A percentile compares a stretch with the other conserved stretches of the same genome.
Evolutionary conservation across 2,888 invertebrate species (phyloP).

Genomic region (Diplolepis rosae): DNA sequence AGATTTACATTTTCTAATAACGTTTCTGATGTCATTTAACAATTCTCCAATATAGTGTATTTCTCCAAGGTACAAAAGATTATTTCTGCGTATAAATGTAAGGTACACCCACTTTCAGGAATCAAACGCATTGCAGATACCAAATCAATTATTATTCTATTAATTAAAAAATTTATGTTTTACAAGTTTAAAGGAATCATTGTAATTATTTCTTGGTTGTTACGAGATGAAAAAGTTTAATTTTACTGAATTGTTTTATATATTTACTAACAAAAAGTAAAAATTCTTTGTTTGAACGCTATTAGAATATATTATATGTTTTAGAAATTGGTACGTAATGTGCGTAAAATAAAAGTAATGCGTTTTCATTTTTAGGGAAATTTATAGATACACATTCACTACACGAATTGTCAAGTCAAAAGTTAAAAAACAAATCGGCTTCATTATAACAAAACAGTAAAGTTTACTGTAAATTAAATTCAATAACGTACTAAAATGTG

Average conservation of each 20-base stretch:
- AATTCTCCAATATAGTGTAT: neutral
- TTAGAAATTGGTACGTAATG: too few relatives aligned
- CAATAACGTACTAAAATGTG: neutral
- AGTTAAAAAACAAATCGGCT: neutral
- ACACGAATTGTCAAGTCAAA: conserved; percentile 15
- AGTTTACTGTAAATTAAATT: neutral
- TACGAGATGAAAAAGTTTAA: too few relatives aligned
- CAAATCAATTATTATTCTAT: too few relatives aligned
- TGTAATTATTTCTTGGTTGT: too few relatives aligned
- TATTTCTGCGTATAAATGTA: conserved; percentile 17
- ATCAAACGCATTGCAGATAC: conserved; percentile 2
- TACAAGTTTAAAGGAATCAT: too few relatives aligned
- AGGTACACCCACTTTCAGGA: neutral
- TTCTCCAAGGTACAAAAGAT: conserved; percentile 28
- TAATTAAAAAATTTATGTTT: too few relatives aligned
- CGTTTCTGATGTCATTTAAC: conserved; percentile 22
- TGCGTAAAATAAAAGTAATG: neutral
- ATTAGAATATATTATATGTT: too few relatives aligned
- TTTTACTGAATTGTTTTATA: too few relatives aligned
- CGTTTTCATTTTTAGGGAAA: conserved; percentile 12
- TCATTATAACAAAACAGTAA: neutral
- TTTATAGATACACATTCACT: conserved; percentile 8
- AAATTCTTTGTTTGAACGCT: too few relatives aligned
- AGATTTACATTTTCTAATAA: conserved; percentile 29
- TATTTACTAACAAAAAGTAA: too few relatives aligned